Evolutionary conservation across 2,113 vertebrate species (phyloP).

Genomic region (Epinephelus lanceolatus): DNA sequence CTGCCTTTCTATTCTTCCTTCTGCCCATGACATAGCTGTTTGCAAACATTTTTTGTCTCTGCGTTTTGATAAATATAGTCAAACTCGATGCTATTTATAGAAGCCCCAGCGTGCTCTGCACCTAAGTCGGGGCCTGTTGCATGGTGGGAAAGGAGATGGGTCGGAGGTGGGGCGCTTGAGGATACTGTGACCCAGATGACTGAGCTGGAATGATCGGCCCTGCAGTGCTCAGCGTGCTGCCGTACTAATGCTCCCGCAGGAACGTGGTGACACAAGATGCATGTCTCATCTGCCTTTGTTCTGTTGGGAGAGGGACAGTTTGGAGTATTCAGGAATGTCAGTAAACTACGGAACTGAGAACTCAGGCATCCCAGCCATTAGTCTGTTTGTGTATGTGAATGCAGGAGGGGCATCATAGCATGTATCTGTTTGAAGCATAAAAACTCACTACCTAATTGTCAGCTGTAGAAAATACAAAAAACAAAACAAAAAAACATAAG

Average conservation of each 20-base stretch:
- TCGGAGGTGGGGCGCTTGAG: slow-evolving; percentile 66
- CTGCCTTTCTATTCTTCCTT: background rate
- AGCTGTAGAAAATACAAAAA: background rate
- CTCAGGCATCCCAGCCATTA: background rate
- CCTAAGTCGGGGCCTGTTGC: slow-evolving; percentile 47
- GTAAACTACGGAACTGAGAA: slow-evolving; percentile 22
- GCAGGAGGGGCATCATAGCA: background rate
- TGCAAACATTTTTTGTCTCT: slow-evolving; percentile 22
- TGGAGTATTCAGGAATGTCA: slow-evolving; percentile 25
- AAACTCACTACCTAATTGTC: background rate
- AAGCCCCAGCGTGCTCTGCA: background rate
- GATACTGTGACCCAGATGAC: slow-evolving; percentile 74
- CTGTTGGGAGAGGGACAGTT: slow-evolving; percentile 10
- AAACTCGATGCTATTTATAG: slow-evolving; percentile 56
- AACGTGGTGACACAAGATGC: slow-evolving; percentile 59
- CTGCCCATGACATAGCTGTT: background rate
- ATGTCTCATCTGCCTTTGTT: slow-evolving; percentile 59
- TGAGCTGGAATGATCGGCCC: slow-evolving; percentile 68
- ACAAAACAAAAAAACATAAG: background rate
- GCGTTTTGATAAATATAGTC: slow-evolving; percentile 59
- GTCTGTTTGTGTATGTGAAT: slow-evolving; percentile 25
- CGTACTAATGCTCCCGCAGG: slow-evolving; percentile 30
- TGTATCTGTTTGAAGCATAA: background rate
- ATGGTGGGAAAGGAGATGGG: slow-evolving; percentile 56
- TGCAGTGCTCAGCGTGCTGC: slow-evolving; percentile 26